These are phyloP conservation scores for Hoplodrina ambigua DNA, from an alignment of 2,888 invertebrate species.

Conservation along the genomic window DNA sequence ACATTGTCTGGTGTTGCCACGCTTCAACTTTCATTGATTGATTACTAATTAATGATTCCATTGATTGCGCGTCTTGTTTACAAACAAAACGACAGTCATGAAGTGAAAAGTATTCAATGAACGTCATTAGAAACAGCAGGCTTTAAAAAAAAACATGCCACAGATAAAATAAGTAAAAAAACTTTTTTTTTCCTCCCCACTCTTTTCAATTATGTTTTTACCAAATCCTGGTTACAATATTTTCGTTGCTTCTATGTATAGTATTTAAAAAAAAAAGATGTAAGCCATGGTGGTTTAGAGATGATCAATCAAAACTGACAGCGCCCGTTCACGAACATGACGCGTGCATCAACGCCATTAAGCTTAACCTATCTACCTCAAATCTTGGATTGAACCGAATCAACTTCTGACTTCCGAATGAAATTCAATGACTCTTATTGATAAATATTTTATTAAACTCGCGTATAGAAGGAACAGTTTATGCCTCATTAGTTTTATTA, in stretches of 20 bases:
- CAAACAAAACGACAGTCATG: conserved; percentile 16
- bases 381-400: no score
- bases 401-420: no score
- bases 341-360: no score
- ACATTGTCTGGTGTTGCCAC: conserved; percentile 4
- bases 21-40: conserved; percentile 29
- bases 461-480: neutral
- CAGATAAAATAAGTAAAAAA: neutral
- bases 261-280: no score
- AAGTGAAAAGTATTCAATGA: conserved; percentile 2
- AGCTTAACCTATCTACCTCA: no score
- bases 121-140: neutral
- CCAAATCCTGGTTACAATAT: no score
- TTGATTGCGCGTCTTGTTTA: conserved; percentile 18
- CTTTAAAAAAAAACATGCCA: neutral
- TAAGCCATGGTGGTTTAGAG: no score
- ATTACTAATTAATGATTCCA: conserved; percentile 6
- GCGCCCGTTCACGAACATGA: no score
- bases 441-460: conserved; percentile 1
- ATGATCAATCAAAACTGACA: no score
- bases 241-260: no score
- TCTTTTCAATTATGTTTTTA: no score
- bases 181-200: no score
- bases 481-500: conserved; percentile 34
- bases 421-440: neutral